Evolutionary conservation across 2,797 vertebrate genomes (phyloP), one percentile per base, ranked within the genome.

Genomic region (Gymnodraco acuticeps): DNA sequence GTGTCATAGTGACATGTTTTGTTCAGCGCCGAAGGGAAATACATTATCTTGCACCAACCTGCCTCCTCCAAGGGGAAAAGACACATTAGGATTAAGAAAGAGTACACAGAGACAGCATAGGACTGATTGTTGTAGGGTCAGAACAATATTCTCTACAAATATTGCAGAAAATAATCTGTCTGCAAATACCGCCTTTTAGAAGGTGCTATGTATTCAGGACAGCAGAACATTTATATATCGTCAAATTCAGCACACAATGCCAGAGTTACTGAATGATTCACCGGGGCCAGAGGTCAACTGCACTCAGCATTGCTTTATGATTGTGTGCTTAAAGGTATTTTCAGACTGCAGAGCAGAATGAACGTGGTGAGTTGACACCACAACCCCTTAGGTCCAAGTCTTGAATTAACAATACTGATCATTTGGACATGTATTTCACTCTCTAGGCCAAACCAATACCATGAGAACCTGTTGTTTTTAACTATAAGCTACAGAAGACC

Each of bases 221-320:
- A 10, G n/a, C 0, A 0, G 77, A 62, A 67, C 50, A 27, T 19
- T 33, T 0, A 42, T 38, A 19, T 14, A 60, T 41, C 1, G 23
- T 48, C n/a, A 38, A 20, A 83, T 75, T 77, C 78, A 76, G 77
- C 72, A 51, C 66, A 83, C 68, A 84, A 38, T 33, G 31, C 53
- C 43, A 11, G 51, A 73, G 77, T 77, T 58, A 23, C 80, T 87
- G 82, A 89, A 87, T 86, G 80, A 89, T 83, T 86, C 77, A 88
- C 78, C 0, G 55, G 23, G 78, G 80, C 58, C 75, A 74, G 0
- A 86, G 81, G 88, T 87, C 83, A 19, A 3, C 54, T 10, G 19
- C 78, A 50, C 70, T 81, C 77, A 64, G 48, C 83, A 89, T 78
- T 83, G 88, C 84, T 91, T 91, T 76, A 81, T 65, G 88, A 91